These are phyloP conservation scores for Pseudochirops corinnae DNA, from an alignment of 2,797 vertebrate genomes.

Conservation along the genomic window DNA sequence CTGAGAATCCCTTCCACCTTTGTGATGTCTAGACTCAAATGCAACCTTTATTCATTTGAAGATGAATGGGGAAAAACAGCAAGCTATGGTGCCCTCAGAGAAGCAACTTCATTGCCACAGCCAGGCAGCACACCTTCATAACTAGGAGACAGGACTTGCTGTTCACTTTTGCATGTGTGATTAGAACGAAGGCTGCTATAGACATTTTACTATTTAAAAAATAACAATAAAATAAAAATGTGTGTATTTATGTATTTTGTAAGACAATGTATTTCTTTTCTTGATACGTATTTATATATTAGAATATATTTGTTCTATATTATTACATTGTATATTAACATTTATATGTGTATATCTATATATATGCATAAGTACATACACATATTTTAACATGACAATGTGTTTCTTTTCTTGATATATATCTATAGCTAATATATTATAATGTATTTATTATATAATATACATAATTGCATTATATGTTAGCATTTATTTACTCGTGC, in stretches of 20 bases:
- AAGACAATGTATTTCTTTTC: not conserved
- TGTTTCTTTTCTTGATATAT: not conserved
- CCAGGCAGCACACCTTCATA: slow-evolving; percentile 38
- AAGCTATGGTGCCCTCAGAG: not conserved
- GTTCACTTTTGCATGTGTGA: not conserved
- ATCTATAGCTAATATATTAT: not conserved
- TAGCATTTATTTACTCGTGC: too few relatives aligned
- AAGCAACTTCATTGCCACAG: slow-evolving; percentile 41
- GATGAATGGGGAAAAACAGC: not conserved
- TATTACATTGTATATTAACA: too few relatives aligned
- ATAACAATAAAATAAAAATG: not conserved
- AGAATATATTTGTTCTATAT: not conserved
- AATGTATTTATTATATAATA: too few relatives aligned
- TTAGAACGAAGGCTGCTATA: not conserved
- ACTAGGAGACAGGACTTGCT: not conserved
- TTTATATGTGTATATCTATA: too few relatives aligned
- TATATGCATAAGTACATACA: too few relatives aligned
- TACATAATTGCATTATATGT: too few relatives aligned
- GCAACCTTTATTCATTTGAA: not conserved
- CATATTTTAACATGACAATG: too few relatives aligned
- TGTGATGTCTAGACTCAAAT: not conserved
- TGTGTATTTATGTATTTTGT: not conserved
- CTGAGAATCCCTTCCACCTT: not conserved
- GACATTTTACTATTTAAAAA: not conserved
- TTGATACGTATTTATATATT: not conserved